Percentiles rank a stretch among this genome's conserved stretches.
These are phyloP conservation scores for Cryptoprocta ferox DNA, from an alignment of 2,797 vertebrate species.

Conservation along the genomic window DNA sequence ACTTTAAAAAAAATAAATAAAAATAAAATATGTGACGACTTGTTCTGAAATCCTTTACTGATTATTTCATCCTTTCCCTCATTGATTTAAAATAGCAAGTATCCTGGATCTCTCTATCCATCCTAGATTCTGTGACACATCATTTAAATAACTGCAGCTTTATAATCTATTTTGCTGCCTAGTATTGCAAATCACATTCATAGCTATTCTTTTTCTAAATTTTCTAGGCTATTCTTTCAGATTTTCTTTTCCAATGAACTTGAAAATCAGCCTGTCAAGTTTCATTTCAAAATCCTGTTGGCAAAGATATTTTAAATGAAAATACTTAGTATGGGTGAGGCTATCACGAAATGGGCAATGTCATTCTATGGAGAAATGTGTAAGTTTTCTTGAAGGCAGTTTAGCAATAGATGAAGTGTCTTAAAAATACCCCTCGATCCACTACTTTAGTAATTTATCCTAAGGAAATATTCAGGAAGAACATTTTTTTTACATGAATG, in stretches of 20 bases:
- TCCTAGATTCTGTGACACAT: background rate
- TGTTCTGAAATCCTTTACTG: slow-evolving; percentile 23
- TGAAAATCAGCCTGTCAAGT: slow-evolving; percentile 75
- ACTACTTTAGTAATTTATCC: slow-evolving; percentile 48
- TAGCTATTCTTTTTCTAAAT: slow-evolving; percentile 50
- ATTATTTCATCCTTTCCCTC: slow-evolving; percentile 27
- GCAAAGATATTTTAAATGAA: slow-evolving; percentile 57
- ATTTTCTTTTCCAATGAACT: slow-evolving; percentile 71
- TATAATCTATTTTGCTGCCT: slow-evolving; percentile 44
- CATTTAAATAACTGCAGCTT: slow-evolving; percentile 50
- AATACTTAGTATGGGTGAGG: background rate
- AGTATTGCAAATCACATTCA: background rate
- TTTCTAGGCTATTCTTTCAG: slow-evolving; percentile 61
- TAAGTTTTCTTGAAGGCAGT: background rate
- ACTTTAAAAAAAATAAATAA: no score
- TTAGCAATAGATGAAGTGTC: background rate
- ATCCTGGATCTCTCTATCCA: background rate
- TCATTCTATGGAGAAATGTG: background rate
- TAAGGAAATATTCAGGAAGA: slow-evolving; percentile 5
- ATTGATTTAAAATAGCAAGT: slow-evolving; percentile 2
- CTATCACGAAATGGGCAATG: background rate
- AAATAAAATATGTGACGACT: background rate
- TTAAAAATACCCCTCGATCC: slow-evolving; percentile 37
- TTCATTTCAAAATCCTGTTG: slow-evolving; percentile 66
- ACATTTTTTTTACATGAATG: slow-evolving; percentile 1